A percentile compares a stretch with the other conserved stretches of the same genome.
phyloP scores from a whole-genome alignment of 2,113 vertebrate genomes.

The Prietella phreatophila region DNA sequence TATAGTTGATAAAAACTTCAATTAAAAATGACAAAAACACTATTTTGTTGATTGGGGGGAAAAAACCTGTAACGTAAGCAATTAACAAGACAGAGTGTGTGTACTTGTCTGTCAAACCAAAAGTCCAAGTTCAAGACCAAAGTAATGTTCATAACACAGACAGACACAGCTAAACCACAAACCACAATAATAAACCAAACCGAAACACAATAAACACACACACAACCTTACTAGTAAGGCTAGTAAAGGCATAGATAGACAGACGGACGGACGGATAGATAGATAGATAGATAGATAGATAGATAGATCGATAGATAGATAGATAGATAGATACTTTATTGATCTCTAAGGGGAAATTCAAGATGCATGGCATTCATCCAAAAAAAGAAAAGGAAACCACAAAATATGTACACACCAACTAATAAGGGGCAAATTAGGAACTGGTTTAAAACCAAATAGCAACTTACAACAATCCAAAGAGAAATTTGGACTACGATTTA shows the following conservation, averaged over 20 bases:
- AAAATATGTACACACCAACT: not conserved
- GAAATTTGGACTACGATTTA: not conserved
- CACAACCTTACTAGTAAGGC: not conserved
- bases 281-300: no score
- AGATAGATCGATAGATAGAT: no score
- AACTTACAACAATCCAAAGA: not conserved
- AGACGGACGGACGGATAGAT: no score
- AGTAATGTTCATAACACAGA: not conserved
- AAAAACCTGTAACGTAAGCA: not conserved
- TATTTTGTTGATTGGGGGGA: no score
- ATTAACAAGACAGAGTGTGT: not conserved
- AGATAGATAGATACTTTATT: no score
- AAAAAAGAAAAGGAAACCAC: not conserved
- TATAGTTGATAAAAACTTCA: not conserved
- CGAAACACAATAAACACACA: not conserved
- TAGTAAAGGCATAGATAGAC: not conserved
- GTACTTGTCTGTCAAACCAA: not conserved
- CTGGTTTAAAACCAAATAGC: not conserved
- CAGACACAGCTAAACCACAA: not conserved
- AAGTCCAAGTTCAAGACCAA: not conserved
- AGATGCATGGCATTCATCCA: not conserved
- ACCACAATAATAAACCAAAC: not conserved
- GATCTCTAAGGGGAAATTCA: no score
- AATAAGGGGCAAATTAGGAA: not conserved
- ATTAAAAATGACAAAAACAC: not conserved